phyloP scores from a whole-genome alignment of 2,113 vertebrate genomes.

The Pseudopodoces humilis region DNA sequence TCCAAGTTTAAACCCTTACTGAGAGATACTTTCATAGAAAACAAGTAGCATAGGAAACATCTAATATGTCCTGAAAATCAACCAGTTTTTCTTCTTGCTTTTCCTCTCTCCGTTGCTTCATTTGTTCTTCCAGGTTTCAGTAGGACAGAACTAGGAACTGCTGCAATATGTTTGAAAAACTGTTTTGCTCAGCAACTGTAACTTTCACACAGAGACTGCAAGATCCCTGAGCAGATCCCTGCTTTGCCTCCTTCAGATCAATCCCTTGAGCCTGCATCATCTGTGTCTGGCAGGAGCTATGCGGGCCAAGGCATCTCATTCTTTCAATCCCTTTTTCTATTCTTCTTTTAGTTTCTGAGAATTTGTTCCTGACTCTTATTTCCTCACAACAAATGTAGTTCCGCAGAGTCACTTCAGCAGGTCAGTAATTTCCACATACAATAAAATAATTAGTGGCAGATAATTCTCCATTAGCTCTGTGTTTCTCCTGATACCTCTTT shows the following conservation, averaged over 20 bases:
- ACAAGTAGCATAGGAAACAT: background rate
- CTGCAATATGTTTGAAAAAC: background rate
- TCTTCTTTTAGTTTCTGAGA: background rate
- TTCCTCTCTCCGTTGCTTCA: background rate
- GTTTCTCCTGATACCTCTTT: background rate
- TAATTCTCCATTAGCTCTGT: background rate
- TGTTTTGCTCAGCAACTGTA: background rate
- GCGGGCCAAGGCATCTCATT: background rate
- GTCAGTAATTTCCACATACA: background rate
- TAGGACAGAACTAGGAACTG: background rate
- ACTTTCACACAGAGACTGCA: background rate
- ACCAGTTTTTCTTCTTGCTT: background rate
- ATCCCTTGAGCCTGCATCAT: background rate
- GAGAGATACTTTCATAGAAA: background rate
- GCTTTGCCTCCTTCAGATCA: background rate
- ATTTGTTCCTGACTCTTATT: background rate
- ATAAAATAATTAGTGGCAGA: background rate
- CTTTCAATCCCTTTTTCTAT: background rate
- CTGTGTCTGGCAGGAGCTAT: background rate
- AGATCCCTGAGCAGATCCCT: background rate
- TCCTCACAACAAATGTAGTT: background rate
- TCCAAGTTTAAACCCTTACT: background rate
- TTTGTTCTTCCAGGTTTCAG: background rate
- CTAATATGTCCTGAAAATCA: background rate
- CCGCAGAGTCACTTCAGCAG: background rate